These are phyloP conservation scores for Morone saxatilis DNA, from an alignment of 2,113 vertebrate species.

Conservation along the genomic window DNA sequence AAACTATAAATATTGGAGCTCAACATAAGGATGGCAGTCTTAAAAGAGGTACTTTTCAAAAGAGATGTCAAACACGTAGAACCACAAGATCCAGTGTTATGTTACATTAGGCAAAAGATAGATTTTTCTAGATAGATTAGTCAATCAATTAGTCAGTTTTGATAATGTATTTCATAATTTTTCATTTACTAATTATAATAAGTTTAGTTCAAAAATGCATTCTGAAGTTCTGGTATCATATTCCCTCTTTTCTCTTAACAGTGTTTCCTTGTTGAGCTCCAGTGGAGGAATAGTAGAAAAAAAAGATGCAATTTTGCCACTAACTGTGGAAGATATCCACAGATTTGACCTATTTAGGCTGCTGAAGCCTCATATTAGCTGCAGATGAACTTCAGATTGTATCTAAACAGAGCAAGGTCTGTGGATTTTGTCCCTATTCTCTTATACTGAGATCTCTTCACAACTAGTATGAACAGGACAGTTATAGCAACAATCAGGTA, in stretches of 20 bases:
- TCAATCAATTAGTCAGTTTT: background rate
- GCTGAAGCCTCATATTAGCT: background rate
- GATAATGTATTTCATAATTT: background rate
- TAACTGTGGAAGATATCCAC: background rate
- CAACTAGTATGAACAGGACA: no score
- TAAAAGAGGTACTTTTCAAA: conserved; percentile 72
- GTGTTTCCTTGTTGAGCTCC: background rate
- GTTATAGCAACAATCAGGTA: no score
- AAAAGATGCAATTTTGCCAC: background rate
- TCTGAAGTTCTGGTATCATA: background rate
- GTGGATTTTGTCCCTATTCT: background rate
- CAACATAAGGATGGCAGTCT: conserved; percentile 51
- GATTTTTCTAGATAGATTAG: background rate
- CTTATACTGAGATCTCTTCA: background rate
- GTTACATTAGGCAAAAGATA: background rate
- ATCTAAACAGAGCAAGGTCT: background rate
- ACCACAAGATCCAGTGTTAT: background rate
- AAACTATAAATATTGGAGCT: conserved; percentile 50
- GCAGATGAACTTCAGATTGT: background rate
- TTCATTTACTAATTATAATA: no score
- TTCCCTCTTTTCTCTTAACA: no score
- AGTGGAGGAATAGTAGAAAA: background rate
- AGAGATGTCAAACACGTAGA: background rate
- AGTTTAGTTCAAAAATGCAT: background rate
- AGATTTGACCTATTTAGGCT: background rate